Percentiles rank a stretch among this genome's conserved stretches.
Evolutionary conservation across 2,113 vertebrate species (phyloP).

Genomic region (Synchiropus splendidus): DNA sequence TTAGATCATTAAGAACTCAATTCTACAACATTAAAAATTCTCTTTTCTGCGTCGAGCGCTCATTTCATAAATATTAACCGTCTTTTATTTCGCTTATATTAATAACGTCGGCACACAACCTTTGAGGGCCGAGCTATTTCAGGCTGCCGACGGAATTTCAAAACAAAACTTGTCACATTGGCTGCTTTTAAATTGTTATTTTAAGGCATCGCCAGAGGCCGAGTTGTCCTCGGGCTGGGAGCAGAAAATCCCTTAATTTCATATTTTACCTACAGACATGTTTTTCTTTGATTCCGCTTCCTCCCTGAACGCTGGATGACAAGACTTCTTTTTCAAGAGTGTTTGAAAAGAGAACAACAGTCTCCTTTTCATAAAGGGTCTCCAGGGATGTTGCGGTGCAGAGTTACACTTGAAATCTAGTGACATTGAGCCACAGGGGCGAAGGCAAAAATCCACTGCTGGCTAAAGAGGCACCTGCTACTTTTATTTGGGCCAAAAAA

Average conservation of each 20-base stretch:
- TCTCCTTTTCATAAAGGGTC: conserved; percentile 7
- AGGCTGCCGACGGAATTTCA: conserved; percentile 4
- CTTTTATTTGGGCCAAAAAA: too few relatives aligned
- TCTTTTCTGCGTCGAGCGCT: conserved; percentile 1
- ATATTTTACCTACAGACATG: conserved; percentile 31
- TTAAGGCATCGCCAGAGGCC: conserved; percentile 15
- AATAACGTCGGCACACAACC: conserved; percentile 1
- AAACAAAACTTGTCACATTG: too few relatives aligned
- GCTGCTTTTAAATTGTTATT: conserved; percentile 3
- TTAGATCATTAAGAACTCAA: conserved; percentile 2
- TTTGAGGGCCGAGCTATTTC: conserved; percentile 7
- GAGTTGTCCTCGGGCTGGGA: conserved; percentile 12
- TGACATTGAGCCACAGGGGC: conserved; percentile 28
- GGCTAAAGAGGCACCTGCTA: conserved; percentile 1
- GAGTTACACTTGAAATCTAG: conserved; percentile 27
- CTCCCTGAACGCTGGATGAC: conserved; percentile 4
- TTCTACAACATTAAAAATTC: conserved; percentile 10
- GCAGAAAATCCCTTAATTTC: conserved; percentile 30
- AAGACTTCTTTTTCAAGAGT: conserved; percentile 2
- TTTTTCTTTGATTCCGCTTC: conserved; percentile 31
- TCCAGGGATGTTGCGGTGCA: conserved; percentile 12
- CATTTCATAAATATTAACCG: conserved; percentile 6
- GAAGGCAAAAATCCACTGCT: conserved; percentile 3
- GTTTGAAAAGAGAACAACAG: conserved; percentile 19
- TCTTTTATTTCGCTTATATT: conserved; percentile 4